Evolutionary conservation across 2,888 invertebrate species (phyloP).

Genomic region (Branchellion lobata): DNA sequence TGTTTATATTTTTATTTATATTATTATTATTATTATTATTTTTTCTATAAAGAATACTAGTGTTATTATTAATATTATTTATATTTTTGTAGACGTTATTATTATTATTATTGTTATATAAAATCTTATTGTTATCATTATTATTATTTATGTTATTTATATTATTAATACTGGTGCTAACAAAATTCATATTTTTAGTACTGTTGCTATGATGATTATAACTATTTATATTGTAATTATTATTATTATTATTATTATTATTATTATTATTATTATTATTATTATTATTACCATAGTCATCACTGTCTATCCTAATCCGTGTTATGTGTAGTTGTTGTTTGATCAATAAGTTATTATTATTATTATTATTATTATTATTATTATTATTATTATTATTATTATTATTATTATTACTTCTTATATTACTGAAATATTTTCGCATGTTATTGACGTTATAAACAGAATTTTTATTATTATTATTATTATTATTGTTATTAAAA

Average conservation of each 20-base stretch:
- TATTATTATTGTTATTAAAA: background rate
- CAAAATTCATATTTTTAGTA: background rate
- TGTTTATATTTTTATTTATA: too few relatives aligned
- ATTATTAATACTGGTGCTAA: background rate
- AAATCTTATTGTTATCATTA: background rate
- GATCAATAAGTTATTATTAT: too few relatives aligned
- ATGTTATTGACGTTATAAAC: background rate
- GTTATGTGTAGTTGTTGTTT: too few relatives aligned
- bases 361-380: conserved; percentile 20
- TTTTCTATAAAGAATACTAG: background rate
- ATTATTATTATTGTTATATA: conserved; percentile 1
- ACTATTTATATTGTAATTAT: background rate
- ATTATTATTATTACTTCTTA: background rate
- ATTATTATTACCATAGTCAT: too few relatives aligned
- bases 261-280: too few relatives aligned
- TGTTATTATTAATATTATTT: background rate
- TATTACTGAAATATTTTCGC: background rate
- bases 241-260: too few relatives aligned
- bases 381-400: background rate
- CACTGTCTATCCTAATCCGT: too few relatives aligned
- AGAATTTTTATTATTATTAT: background rate
- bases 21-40: too few relatives aligned
- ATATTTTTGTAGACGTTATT: conserved; percentile 2
- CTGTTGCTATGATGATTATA: background rate
- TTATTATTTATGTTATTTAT: background rate